Evolutionary conservation across 2,797 vertebrate genomes (phyloP).

Genomic region (Syngnathus acus): DNA sequence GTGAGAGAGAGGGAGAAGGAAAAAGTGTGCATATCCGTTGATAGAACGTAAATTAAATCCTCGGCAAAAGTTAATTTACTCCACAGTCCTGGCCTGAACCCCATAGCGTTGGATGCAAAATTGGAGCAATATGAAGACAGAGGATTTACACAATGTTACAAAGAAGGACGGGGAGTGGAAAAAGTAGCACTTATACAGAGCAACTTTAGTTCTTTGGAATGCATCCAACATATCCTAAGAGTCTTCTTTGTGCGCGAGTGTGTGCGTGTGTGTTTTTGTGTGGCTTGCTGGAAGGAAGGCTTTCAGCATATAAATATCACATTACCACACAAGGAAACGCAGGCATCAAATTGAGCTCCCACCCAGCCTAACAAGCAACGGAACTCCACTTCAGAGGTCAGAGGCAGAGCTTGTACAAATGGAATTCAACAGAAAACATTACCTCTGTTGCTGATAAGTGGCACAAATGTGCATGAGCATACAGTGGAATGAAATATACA

Average conservation of each 20-base stretch:
- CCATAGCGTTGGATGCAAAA: conserved; percentile 38
- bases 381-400: conserved; percentile 59
- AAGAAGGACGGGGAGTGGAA: conserved; percentile 13
- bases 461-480: not conserved
- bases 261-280: conserved; percentile 18
- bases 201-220: conserved; percentile 57
- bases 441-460: conserved; percentile 54
- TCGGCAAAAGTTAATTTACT: conserved; percentile 30
- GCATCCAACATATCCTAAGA: conserved; percentile 55
- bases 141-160: conserved; percentile 40
- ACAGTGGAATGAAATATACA: not conserved
- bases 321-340: conserved; percentile 74
- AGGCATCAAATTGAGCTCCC: conserved; percentile 64
- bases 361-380: conserved; percentile 63
- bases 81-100: conserved; percentile 55
- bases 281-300: conserved; percentile 59
- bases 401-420: conserved; percentile 52
- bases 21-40: conserved; percentile 31
- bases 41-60: conserved; percentile 48
- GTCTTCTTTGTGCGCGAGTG: conserved; percentile 20
- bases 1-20: conserved; percentile 13
- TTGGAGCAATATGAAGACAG: conserved; percentile 25
- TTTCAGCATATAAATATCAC: conserved; percentile 77
- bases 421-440: conserved; percentile 57
- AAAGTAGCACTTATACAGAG: conserved; percentile 26